Evolutionary conservation across 2,797 vertebrate genomes (phyloP), one percentile per base, ranked within the genome.

Genomic region (Syngnathus acus): DNA sequence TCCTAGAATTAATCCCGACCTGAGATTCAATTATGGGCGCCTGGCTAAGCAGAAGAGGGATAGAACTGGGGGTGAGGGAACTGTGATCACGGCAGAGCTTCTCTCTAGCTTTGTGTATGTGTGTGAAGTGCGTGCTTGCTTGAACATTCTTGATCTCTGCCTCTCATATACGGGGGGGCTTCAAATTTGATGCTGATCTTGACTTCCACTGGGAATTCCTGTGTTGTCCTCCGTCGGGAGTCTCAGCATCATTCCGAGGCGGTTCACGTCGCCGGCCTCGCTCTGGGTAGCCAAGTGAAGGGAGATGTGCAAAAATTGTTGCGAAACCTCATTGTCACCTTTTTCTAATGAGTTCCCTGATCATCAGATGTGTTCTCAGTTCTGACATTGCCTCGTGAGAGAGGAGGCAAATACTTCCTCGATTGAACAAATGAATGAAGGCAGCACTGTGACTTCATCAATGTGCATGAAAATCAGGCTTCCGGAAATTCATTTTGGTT

Each of bases 1-100:
- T 95, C 93, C 92, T 95, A 95, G 94, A 95, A 97, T 95, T 95
- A 98, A 98, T 98, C 94, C 93, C 94, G 92, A 97, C 95, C 94
- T 95, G 94, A 95, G 94, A 98, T 97, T 98, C 95, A 90, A 92
- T 92, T 92, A 92, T 91, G 76, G 87, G 68, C 75, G 91, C 90
- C 88, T 92, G 90, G 85, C 86, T 91, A 88, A 89, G 89, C 90
- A 91, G 88, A 86, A 88, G 86, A 82, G 82, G 81, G 79, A 84
- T 77, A 74, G 42, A 45, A 65, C 67, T 75, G 79, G 77, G 67
- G 79, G 74, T 65, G 70, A 76, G 72, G 76, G 74, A 71, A 66
- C 80, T 79, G 77, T 75, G 81, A 78, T 74, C 71, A 68, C 62
- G 64, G 45, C 38, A 54, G 48, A 71, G 76, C 62, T 73, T 57